phyloP scores from a whole-genome alignment of 2,797 vertebrate species.

The Crax fasciolata region DNA sequence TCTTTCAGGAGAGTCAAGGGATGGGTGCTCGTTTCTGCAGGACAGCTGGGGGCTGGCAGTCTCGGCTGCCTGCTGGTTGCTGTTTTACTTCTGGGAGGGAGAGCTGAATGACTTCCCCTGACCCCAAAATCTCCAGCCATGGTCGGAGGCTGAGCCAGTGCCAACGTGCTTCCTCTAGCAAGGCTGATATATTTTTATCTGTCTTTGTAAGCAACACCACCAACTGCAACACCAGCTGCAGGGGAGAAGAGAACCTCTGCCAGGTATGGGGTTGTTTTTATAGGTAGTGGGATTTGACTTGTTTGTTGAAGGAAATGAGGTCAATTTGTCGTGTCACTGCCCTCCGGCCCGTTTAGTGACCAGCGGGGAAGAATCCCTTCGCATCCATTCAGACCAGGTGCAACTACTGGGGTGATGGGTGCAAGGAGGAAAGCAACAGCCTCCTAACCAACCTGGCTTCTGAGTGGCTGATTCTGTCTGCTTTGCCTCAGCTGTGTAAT shows the following conservation, averaged over 20 bases:
- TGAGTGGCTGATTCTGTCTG: background rate
- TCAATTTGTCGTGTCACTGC: background rate
- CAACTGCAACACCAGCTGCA: conserved; percentile 9
- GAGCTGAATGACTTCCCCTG: background rate
- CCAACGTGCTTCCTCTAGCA: background rate
- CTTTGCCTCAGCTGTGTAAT: background rate
- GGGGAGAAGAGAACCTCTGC: background rate
- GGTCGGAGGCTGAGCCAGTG: background rate
- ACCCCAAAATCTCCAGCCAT: background rate
- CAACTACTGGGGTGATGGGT: background rate
- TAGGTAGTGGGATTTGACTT: background rate
- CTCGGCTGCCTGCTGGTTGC: background rate
- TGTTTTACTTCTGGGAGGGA: background rate
- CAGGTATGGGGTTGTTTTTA: conserved; percentile 4
- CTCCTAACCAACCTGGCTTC: background rate
- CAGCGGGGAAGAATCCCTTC: background rate
- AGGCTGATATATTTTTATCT: background rate
- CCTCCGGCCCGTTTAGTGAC: background rate
- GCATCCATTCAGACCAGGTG: background rate
- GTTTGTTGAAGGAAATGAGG: background rate
- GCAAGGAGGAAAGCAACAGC: background rate
- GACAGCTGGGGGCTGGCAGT: background rate
- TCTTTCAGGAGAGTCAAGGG: accelerated
- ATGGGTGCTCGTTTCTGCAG: background rate
- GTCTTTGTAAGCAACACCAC: background rate